Evolutionary conservation across 2,113 vertebrate species (phyloP).

Genomic region (Damaliscus lunatus): DNA sequence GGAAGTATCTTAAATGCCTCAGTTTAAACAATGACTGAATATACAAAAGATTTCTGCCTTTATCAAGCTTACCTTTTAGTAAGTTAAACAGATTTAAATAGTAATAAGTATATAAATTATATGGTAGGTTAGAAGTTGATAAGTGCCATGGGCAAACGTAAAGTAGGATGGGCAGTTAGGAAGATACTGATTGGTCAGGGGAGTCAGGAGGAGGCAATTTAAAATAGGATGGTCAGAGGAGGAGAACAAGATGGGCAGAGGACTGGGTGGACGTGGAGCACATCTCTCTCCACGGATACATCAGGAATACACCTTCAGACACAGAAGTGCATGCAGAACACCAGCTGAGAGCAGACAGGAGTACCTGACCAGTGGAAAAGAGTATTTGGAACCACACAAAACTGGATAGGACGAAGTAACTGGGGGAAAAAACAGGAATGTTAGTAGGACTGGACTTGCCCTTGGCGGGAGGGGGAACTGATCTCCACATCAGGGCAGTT

Average conservation of each 20-base stretch:
- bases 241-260: neutral
- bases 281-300: neutral
- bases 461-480: neutral
- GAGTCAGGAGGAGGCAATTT: neutral
- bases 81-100: neutral
- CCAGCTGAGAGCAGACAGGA: neutral
- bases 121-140: neutral
- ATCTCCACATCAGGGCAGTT: neutral
- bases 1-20: neutral
- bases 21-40: neutral
- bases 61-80: neutral
- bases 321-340: neutral
- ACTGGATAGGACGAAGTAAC: accelerated
- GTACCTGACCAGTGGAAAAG: neutral
- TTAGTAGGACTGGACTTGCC: neutral
- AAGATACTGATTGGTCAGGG: neutral
- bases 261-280: neutral
- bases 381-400: neutral
- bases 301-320: neutral
- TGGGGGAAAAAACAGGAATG: neutral
- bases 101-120: neutral
- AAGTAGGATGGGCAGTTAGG: neutral
- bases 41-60: neutral
- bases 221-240: neutral
- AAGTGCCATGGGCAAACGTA: neutral